Conservation (phyloP, 2,797 vertebrate genomes). For the Amblyopsis hoosieri region DNA sequence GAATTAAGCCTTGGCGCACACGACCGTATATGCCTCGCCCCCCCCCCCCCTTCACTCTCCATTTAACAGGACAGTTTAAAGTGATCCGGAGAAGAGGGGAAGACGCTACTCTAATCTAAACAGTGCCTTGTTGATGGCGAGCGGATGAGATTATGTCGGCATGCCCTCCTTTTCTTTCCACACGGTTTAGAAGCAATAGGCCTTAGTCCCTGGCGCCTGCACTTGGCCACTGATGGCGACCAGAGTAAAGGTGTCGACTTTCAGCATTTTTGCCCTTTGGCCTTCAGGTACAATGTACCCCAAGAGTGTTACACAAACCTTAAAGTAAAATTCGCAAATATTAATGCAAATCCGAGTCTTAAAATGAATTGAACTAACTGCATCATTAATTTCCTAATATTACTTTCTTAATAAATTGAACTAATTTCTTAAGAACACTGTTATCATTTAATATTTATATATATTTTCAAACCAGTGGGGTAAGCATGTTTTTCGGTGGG, state of each 20-base stretch:
- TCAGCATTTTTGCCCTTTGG: conserved; percentile 38
- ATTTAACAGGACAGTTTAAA: conserved; percentile 51
- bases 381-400: no score
- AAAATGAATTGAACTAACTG: no score
- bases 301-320: not conserved
- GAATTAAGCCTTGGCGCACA: no score
- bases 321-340: no score
- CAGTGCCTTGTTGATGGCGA: conserved; percentile 74
- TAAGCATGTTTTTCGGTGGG: no score
- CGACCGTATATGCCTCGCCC: no score
- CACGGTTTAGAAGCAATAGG: conserved; percentile 68
- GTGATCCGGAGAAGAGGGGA: conserved; percentile 52
- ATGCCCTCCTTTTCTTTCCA: conserved; percentile 70
- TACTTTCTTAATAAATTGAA: no score
- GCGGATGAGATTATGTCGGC: conserved; percentile 78
- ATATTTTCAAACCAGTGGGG: not conserved
- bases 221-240: conserved; percentile 62
- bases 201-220: conserved; percentile 78
- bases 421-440: no score
- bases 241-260: conserved; percentile 58
- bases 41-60: conserved; percentile 1
- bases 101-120: conserved; percentile 73
- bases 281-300: conserved; percentile 17
- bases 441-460: not conserved
- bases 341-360: no score